Percentiles rank a stretch among this genome's conserved stretches.
Conservation (phyloP, 2,888 invertebrate species). For the Euphydryas editha region DNA sequence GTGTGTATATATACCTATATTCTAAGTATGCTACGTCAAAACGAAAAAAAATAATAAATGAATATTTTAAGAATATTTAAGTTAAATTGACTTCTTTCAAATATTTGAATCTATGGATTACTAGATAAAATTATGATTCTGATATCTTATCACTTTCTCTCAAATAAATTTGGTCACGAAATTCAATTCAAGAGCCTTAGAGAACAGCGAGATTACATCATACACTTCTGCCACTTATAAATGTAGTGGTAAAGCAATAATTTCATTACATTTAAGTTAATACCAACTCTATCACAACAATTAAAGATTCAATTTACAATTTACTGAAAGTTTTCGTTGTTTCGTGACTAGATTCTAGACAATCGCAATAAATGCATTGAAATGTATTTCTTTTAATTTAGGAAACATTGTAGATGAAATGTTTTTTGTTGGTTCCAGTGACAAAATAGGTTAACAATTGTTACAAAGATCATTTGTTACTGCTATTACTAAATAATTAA, state of each 20-base stretch:
- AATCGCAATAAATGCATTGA: constrained; percentile 33
- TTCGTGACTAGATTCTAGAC: constrained; percentile 29
- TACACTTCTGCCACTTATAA: constrained; percentile 22
- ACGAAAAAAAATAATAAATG: too few species aligned
- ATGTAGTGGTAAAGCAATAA: not conserved
- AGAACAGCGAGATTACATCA: constrained; percentile 27
- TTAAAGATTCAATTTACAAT: constrained; percentile 16
- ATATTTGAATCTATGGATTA: too few species aligned
- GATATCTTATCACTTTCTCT: constrained; percentile 26
- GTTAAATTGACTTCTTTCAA: not conserved
- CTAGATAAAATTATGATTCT: constrained; percentile 10
- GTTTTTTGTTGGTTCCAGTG: constrained; percentile 21
- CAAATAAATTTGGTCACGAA: constrained; percentile 35
- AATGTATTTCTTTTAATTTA: constrained; percentile 33
- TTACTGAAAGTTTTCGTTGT: constrained; percentile 9
- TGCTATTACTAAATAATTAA: not conserved
- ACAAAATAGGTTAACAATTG: constrained; percentile 14
- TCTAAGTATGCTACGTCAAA: too few species aligned
- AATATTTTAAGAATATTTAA: too few species aligned
- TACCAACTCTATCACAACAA: constrained; percentile 11
- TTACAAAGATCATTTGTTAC: not conserved
- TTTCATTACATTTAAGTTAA: constrained; percentile 5
- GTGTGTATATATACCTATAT: too few species aligned
- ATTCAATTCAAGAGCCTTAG: constrained; percentile 21
- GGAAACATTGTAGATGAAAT: constrained; percentile 25